Evolutionary conservation across 2,888 invertebrate species (phyloP).

Genomic region (Helobdella robusta): DNA sequence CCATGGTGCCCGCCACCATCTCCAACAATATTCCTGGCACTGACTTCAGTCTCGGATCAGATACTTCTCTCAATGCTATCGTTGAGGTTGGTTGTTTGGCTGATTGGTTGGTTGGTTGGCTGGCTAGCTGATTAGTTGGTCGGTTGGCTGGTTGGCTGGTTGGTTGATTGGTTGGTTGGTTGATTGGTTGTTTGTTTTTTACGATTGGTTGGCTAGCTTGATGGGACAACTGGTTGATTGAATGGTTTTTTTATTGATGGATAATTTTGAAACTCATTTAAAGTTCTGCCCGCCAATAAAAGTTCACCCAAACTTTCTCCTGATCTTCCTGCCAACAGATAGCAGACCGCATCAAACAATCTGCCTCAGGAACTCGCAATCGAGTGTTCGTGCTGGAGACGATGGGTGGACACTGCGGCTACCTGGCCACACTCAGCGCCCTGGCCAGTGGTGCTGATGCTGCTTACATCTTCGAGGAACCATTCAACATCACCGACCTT

Average conservation of each 20-base stretch:
- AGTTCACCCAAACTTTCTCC: background rate
- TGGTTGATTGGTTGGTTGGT: no score
- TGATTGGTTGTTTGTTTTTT: no score
- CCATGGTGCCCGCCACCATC: constrained; percentile 90
- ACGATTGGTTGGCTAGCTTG: no score
- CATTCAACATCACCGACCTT: constrained; percentile 81
- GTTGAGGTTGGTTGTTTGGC: no score
- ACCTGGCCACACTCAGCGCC: constrained; percentile 88
- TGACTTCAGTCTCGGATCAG: constrained; percentile 90
- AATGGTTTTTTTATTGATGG: background rate
- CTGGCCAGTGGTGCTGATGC: constrained; percentile 96
- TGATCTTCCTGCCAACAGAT: constrained; percentile 20
- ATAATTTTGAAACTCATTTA: no score
- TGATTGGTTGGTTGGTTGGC: background rate
- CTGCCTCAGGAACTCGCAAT: constrained; percentile 94
- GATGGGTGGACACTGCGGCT: constrained; percentile 98
- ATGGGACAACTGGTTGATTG: background rate
- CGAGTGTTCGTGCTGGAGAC: constrained; percentile 87
- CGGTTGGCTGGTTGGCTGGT: no score
- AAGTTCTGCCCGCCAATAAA: no score
- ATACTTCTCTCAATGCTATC: constrained; percentile 96
- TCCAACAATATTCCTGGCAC: constrained; percentile 99
- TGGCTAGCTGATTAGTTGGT: background rate
- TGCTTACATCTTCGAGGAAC: constrained; percentile 88
- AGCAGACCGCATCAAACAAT: constrained; percentile 70